Evolutionary conservation across 2,888 invertebrate species (phyloP), one percentile per base, ranked within the genome.

Genomic region (Rosalia funebris): DNA sequence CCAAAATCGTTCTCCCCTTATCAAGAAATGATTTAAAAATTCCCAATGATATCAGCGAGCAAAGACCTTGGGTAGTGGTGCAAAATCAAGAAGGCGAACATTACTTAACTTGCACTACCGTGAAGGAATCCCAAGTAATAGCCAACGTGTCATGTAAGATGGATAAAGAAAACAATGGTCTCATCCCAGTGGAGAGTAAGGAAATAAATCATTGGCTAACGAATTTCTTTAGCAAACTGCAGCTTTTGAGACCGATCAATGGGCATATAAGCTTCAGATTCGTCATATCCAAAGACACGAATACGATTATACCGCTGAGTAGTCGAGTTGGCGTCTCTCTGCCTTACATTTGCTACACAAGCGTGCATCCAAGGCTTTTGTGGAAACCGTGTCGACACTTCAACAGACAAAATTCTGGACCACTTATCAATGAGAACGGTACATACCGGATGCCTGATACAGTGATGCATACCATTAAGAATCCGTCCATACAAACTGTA

Each of bases 191-290:
- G 67, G 86, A 87, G 67, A 84, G 88, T 63, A 85, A 86, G 56
- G 89, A 91, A 70, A 86, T 92, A 48, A 86, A 89, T 70, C 83
- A 84, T 14, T 91, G 92, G 92, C 82, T 93, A 69, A 86, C 88
- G 63, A 84, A 86, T 66, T 91, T 92, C 78, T 89, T 91, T 73
- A 82, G 84, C 25, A 87, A 87, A 71, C 81, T 91, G 37, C 84
- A 87, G 25, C 85, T 89, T 56, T 84, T 87, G 54, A 83, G 89
- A 39, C 87, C 88, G 4, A 86, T 92, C 77, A 91, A 89, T 46
- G 93, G 92, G 0, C 93, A 93, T 75, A 83, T 93, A 10, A 91
- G 91, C 70, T 93, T 93, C 76, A 84, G 91, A 64, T 85, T 93
- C 59, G 90, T 91, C 10, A 83, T 88, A 31, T 86, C 88, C 48